These are phyloP conservation scores for Drosophila neonasuta DNA, from an alignment of 2,888 invertebrate species.

Conservation along the genomic window DNA sequence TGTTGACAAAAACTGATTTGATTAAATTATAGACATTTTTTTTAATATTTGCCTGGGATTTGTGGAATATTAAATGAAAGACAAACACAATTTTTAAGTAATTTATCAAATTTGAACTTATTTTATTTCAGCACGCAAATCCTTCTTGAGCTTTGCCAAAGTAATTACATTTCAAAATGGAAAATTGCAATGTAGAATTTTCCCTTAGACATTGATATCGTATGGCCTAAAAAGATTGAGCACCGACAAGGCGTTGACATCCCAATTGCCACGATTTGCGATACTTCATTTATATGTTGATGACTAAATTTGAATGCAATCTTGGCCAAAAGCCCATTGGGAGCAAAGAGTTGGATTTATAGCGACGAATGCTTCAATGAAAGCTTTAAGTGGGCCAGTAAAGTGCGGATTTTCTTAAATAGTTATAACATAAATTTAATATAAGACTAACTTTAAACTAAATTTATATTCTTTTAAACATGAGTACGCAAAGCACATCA, in stretches of 20 bases:
- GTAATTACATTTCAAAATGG: slow-evolving; percentile 68
- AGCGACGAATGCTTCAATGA: slow-evolving; percentile 12
- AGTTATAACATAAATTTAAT: not conserved
- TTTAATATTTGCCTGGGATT: slow-evolving; percentile 32
- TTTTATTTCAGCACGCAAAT: slow-evolving; percentile 40
- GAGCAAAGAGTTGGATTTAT: slow-evolving; percentile 43
- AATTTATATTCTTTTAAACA: not conserved
- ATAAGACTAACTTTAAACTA: not conserved
- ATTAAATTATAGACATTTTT: slow-evolving; percentile 67
- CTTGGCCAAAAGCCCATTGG: slow-evolving; percentile 58
- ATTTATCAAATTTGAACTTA: slow-evolving; percentile 45
- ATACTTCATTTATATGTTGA: slow-evolving; percentile 75
- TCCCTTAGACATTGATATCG: slow-evolving; percentile 3
- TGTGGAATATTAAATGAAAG: slow-evolving; percentile 46
- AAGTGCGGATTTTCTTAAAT: too few relatives aligned
- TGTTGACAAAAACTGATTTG: slow-evolving; percentile 46
- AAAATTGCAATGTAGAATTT: slow-evolving; percentile 28
- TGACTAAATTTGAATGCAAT: slow-evolving; percentile 78
- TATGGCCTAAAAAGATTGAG: slow-evolving; percentile 25
- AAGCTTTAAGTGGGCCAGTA: too few relatives aligned
- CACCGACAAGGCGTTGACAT: slow-evolving; percentile 23
- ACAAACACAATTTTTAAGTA: slow-evolving; percentile 42
- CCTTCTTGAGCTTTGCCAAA: slow-evolving; percentile 52
- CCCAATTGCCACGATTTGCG: slow-evolving; percentile 30
- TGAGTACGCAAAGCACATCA: not conserved